phyloP scores from a whole-genome alignment of 2,113 vertebrate species.

The Anser brachyrhynchus region DNA sequence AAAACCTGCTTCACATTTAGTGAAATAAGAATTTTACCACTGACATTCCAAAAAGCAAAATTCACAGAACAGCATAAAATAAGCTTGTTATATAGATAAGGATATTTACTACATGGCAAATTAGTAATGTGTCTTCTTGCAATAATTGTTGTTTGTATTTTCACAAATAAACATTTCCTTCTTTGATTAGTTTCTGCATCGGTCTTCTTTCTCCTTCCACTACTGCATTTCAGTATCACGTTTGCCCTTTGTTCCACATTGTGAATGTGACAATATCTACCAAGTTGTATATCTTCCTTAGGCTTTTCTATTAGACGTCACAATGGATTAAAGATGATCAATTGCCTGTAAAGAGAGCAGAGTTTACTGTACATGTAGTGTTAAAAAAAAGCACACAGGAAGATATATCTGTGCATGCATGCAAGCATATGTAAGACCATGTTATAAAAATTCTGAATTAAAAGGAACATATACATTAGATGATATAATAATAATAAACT shows the following conservation, averaged over 20 bases:
- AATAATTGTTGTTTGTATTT: background rate
- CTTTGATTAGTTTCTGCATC: background rate
- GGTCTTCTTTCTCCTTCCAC: background rate
- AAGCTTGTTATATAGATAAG: background rate
- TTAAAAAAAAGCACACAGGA: background rate
- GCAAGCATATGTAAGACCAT: background rate
- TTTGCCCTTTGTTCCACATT: background rate
- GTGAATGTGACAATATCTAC: accelerated
- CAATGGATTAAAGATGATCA: background rate
- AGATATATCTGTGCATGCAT: background rate
- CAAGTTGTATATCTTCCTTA: background rate
- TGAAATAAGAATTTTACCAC: background rate
- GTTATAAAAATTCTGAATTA: background rate
- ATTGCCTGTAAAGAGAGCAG: background rate
- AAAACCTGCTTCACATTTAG: accelerated
- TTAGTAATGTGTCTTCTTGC: background rate
- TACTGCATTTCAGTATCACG: background rate
- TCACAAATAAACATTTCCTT: background rate
- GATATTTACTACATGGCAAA: background rate
- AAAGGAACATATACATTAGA: background rate
- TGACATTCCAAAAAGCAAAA: accelerated
- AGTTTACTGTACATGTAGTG: background rate
- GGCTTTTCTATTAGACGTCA: background rate
- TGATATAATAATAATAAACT: background rate
- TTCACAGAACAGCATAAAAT: background rate